Base-by-base conservation (phyloP, 1,140 invertebrate species). In the Lordiphosa mommai region DNA sequence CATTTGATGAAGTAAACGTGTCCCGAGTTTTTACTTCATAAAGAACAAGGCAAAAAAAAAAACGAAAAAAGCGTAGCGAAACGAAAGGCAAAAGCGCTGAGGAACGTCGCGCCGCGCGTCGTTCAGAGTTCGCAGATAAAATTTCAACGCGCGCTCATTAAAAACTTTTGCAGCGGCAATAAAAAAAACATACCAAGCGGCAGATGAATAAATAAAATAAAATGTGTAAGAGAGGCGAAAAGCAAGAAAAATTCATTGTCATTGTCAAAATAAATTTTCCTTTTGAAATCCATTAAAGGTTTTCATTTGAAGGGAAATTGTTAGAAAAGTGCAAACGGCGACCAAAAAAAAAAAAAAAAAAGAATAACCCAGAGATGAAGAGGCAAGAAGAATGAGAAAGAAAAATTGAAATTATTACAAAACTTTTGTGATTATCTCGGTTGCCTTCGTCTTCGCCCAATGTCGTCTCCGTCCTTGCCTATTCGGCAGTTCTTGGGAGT, bases 231-330 rank as follows among this genome's bases (percentile, higher is more conserved):
- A 30, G 65, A 14, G 34, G 50, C 40, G 47, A 46, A 44, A 34
- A 53, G 37, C 51, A 34, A 43, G 41, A 51, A 73, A 73, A 74
- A 73, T 74, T 74, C 71, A 73, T 73, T 73, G 71, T 73, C 71
- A 73, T 73, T 69, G 71, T 73, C 71, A 73, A 73, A 73, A 73
- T 73, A 73, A 73, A 73, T 73, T 73, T 73, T 74, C 61, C 63
- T 73, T 73, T 73, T 73, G 70, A 73, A 73, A 73, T 73, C 71
- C 71, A 73, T 73, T 73, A 73, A 73, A 68, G 71, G 65, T 73
- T 73, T 73, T 14, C 63, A 73, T 73, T 73, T 53, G 53, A 52
- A 53, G 63, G 51, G 57, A 72, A 72, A 73, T 68, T 72, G 61
- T 72, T 72, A 49, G 70, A 73, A 72, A 72, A 72, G 70, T 72